Base-by-base conservation (phyloP, 2,888 invertebrate species). In the Chymomyza caudatula region DNA sequence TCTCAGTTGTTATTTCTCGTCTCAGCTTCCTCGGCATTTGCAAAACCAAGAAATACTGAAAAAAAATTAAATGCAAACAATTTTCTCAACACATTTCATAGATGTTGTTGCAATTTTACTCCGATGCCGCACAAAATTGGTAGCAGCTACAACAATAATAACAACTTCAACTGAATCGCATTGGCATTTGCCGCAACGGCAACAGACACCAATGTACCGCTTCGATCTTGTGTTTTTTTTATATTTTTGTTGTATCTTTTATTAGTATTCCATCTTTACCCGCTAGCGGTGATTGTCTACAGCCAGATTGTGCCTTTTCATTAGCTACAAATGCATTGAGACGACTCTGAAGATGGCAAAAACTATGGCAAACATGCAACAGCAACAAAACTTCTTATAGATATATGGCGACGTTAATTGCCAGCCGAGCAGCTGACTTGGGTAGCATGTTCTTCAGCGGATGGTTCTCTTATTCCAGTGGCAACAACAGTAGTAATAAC, bases 291-390 rank as follows among this genome's bases (percentile, higher is more conserved):
- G 82, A 63, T 78, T 77, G 72, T 29, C 4, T 74, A n/a, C n/a
- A n/a, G 62, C 43, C 68, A 69, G 70, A 67, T 74, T 60, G 58
- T 74, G 63, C 15, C 70, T 68, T 79, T 83, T 82, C 75, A 80
- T 80, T 80, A 80, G 76, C 69, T 61, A 64, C 53, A 8, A 42
- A 63, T 11, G 57, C 22, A 6, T 60, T 51, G 54, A 61, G 23
- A 52, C 64, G 49, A 43, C 55, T 57, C 85, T 85, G 61, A 69
- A 85, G 79, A 73, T 80, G 86, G 80, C 62, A 61, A 73, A 37
- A 75, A 68, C 70, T 73, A 83, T 85, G 77, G 81, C 78, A 72
- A 84, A 67, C 67, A 74, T 64, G 73, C 60, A 62, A 65, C 70
- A 56, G 17, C 17, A 47, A 37, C 47, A 47, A 47, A 20, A 13